Evolutionary conservation across 2,888 invertebrate species (phyloP), one percentile per base, ranked within the genome.

Genomic region (Entomobrya proxima): DNA sequence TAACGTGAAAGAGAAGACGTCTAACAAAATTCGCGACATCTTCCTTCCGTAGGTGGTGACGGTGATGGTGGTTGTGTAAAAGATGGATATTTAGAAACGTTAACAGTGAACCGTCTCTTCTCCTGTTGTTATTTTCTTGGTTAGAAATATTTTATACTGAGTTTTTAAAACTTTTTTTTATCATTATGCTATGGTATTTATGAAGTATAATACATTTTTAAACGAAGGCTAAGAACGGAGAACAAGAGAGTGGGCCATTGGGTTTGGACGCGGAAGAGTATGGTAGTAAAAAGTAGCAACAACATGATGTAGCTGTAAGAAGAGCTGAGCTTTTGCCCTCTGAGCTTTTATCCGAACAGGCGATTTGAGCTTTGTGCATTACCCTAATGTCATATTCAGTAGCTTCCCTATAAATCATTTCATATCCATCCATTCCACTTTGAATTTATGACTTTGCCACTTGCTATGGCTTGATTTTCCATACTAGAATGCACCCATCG

Each of bases 331-430:
- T 72, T 64, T 80, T 82, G 82, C 82, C 75, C 82, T 64, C 52
- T 15, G 32, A 83, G 76, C 76, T 75, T 83, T 83, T 83, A 76
- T 75, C 83, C 83, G 52, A 83, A 83, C 83, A 50, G 83, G 35
- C 83, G 83, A 83, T 75, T 76, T 76, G 83, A 83, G 76, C 76
- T 83, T 83, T 75, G 67, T 83, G 83, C 75, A 83, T 83, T 83
- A 83, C 83, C 83, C 76, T 83, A 83, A 83, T 83, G 83, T 83
- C 83, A 83, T 83, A 83, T 83, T 83, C 83, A 83, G 83, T 83
- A 76, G 83, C 76, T 83, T 83, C 67, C 74, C 83, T 83, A 83
- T 83, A 83, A 83, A 83, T 83, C 83, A 83, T 83, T 76, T 83
- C 83, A 83, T 83, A 83, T 83, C 75, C 83, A 83, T 76, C 83